Conservation (phyloP, 2,888 invertebrate genomes). For the Lutraria lutraria region DNA sequence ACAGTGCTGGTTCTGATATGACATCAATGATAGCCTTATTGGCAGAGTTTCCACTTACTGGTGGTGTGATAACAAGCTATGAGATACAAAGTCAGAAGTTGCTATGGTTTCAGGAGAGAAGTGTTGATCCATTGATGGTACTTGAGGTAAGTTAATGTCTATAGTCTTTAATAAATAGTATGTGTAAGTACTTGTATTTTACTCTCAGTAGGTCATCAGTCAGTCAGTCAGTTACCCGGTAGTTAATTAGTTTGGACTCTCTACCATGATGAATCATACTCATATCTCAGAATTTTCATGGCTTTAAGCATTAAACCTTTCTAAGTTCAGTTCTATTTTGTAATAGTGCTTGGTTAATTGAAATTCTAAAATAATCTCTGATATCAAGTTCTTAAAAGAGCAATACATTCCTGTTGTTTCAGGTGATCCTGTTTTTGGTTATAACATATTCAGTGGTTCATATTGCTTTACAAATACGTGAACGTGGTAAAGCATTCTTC, state of each 20-base stretch:
- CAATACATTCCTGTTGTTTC: conserved; percentile 41
- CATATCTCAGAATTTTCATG: no score
- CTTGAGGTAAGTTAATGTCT: conserved; percentile 74
- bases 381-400: no score
- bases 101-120: conserved; percentile 71
- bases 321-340: no score
- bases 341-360: no score
- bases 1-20: conserved; percentile 90
- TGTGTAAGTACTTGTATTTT: no score
- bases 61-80: conserved; percentile 79
- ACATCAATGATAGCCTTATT: conserved; percentile 88
- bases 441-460: conserved; percentile 83
- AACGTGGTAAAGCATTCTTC: conserved; percentile 79
- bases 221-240: no score
- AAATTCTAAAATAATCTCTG: no score
- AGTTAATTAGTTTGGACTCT: no score
- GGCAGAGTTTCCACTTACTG: conserved; percentile 82
- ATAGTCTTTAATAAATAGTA: no score
- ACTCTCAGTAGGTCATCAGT: no score
- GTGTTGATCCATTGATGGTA: conserved; percentile 78
- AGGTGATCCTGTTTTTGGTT: conserved; percentile 82
- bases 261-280: no score
- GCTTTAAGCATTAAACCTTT: no score
- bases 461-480: conserved; percentile 75
- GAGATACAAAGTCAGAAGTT: conserved; percentile 80